Base-by-base conservation (phyloP, 2,797 vertebrate species). In the Vireo griseus region DNA sequence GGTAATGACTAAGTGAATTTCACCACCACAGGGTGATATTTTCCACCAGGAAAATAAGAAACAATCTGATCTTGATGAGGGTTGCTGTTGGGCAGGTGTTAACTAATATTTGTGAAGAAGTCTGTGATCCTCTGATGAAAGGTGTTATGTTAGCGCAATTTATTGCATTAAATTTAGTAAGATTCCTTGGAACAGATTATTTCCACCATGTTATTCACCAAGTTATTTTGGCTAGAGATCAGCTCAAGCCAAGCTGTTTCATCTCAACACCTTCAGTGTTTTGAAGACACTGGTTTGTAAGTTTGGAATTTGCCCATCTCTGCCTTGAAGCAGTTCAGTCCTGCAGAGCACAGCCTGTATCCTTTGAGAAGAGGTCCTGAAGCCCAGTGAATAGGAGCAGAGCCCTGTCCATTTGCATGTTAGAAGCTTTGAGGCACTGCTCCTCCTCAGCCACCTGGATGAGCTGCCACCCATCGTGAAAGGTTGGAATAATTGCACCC, bases 41-140 rank as follows among this genome's bases (percentile, higher is more conserved):
- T 89, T 52, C 51, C 33, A 69, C 37, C n/a, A 88, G 40, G 13
- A 88, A 96, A 73, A 78, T 40, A 88, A 68, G 35, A 76, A 79
- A 57, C n/a, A 86, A 79, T 63, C 40, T 77, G 77, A 71, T 87
- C 65, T 84, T 59, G 69, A 59, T 42, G 69, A 94, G 17, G 76
- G 47, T 84, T 81, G 47, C 9, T 19, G n/a, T 24, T 31, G 78
- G 78, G 58, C 58, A 92, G 79, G 73, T 71, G 79, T 91, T 94
- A 78, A 87, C 92, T 84, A 92, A 59, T 93, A 92, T 96, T 96
- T 96, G 74, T 91, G 73, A 86, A 78, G 87, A 86, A 84, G 86
- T 85, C 45, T 92, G 73, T 86, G 76, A 94, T 88, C 86, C 76
- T 90, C 55, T 94, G 85, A 88, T 94, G 67, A 86, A 94, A 96